Evolutionary conservation across 2,797 vertebrate species (phyloP).

Genomic region (Scomberomorus guttatus): DNA sequence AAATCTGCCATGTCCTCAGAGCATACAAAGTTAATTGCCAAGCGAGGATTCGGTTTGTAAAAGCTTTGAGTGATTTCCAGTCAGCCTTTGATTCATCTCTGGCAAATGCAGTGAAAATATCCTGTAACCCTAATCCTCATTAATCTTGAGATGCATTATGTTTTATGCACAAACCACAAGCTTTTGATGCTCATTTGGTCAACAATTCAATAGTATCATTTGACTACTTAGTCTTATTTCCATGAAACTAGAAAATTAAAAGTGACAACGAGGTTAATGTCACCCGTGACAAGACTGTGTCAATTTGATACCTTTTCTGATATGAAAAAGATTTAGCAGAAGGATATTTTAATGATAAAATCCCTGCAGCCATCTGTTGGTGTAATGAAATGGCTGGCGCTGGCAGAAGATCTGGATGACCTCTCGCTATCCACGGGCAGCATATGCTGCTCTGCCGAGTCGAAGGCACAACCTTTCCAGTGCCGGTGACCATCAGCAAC

Average conservation of each 20-base stretch:
- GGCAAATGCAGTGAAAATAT: constrained; percentile 41
- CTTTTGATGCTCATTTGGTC: constrained; percentile 41
- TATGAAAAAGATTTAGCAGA: constrained; percentile 53
- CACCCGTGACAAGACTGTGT: constrained; percentile 4
- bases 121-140: constrained; percentile 60
- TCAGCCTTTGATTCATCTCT: constrained; percentile 57
- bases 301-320: constrained; percentile 37
- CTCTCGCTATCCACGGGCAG: constrained; percentile 67
- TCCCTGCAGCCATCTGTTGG: constrained; percentile 80
- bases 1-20: constrained; percentile 46
- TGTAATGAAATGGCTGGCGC: constrained; percentile 72
- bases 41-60: constrained; percentile 43
- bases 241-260: constrained; percentile 23
- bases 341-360: constrained; percentile 76
- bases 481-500: constrained; percentile 57
- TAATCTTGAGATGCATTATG: constrained; percentile 60
- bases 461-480: constrained; percentile 66
- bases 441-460: constrained; percentile 68
- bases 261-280: constrained; percentile 32
- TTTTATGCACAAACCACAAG: constrained; percentile 44
- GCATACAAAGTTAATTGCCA: constrained; percentile 57
- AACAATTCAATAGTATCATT: constrained; percentile 28
- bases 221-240: constrained; percentile 41
- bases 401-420: constrained; percentile 76
- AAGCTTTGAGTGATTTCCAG: constrained; percentile 62